Conservation (phyloP, 2,797 vertebrate genomes). For the Gila robusta region DNA sequence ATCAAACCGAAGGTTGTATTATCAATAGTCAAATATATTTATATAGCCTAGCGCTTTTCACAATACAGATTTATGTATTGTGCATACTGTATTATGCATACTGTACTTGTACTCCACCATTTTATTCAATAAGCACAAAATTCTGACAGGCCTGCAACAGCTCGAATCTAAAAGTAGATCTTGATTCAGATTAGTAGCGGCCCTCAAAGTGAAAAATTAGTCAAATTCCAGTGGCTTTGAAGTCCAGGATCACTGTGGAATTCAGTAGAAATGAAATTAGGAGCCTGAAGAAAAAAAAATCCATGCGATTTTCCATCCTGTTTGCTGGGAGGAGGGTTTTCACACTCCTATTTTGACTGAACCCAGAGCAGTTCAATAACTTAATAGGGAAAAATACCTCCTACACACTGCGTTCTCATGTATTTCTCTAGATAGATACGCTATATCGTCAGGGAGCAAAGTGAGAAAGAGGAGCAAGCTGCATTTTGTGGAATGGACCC, state of each 20-base stretch:
- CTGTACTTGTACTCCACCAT: not conserved
- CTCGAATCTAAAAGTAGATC: slow-evolving; percentile 64
- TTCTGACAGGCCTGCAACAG: slow-evolving; percentile 48
- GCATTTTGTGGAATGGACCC: slow-evolving; percentile 29
- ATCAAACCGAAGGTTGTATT: slow-evolving; percentile 1
- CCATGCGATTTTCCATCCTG: slow-evolving; percentile 20
- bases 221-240: slow-evolving; percentile 74
- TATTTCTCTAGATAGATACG: slow-evolving; percentile 1
- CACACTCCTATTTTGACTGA: slow-evolving; percentile 7
- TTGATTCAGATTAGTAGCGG: slow-evolving; percentile 57
- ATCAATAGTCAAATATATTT: too few relatives aligned
- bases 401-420: not conserved
- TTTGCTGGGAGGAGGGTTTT: slow-evolving; percentile 1
- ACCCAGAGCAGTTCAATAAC: slow-evolving; percentile 11
- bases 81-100: slow-evolving; percentile 5
- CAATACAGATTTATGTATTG: too few relatives aligned
- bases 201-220: slow-evolving; percentile 75
- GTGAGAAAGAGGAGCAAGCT: slow-evolving; percentile 5
- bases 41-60: too few relatives aligned
- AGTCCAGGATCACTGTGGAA: slow-evolving; percentile 66
- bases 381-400: slow-evolving; percentile 8
- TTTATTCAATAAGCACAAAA: slow-evolving; percentile 24
- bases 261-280: slow-evolving; percentile 54
- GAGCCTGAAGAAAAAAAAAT: slow-evolving; percentile 12
- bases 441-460: not conserved